Evolutionary conservation across 2,797 vertebrate genomes (phyloP), one percentile per base, ranked within the genome.

Genomic region (Tadarida brasiliensis): DNA sequence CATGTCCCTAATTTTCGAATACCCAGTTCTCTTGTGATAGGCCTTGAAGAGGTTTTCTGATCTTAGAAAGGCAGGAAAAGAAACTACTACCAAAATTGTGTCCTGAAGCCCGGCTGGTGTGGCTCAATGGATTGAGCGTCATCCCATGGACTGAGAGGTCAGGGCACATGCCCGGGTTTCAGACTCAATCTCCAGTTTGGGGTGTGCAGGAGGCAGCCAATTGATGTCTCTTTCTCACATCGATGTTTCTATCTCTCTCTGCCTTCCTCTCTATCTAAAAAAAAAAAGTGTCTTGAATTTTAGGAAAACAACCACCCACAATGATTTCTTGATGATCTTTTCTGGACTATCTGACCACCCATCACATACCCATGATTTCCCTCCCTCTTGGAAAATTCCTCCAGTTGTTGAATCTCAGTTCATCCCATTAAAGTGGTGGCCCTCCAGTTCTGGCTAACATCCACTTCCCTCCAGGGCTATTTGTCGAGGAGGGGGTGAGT

Each of bases 401-500:
- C 57, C 33, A 94, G 44, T 76, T 81, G 81, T 44, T 26, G 47
- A 95, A 35, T 74, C 89, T 95, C 39, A 56, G 51, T 74, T n/a
- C 57, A 84, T 65, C 33, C 57, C 84, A 33, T 35, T 63, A 89
- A 93, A 84, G 67, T 88, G 90, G 85, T 95, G 93, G 87, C 89
- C 87, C 47, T 96, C 73, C 35, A 54, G 49, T 89, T 82, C 92
- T 97, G 91, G 94, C 94, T 87, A 54, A 71, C 88, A 67, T 59
- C 96, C 95, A 97, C 87, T 68, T 96, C 56, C 91, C 95, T 96
- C 61, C 82, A 78, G 95, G 97, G 95, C 57, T 96, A 39, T 96
- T 91, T 95, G 95, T 91, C 9, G 20, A 96, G 77, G 63, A 97
- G 81, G 84, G 94, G 97, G 87, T 96, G 91, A 97, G 96, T 90